Base-by-base conservation (phyloP, 2,888 invertebrate species). In the Stenchaetothrips biformis region DNA sequence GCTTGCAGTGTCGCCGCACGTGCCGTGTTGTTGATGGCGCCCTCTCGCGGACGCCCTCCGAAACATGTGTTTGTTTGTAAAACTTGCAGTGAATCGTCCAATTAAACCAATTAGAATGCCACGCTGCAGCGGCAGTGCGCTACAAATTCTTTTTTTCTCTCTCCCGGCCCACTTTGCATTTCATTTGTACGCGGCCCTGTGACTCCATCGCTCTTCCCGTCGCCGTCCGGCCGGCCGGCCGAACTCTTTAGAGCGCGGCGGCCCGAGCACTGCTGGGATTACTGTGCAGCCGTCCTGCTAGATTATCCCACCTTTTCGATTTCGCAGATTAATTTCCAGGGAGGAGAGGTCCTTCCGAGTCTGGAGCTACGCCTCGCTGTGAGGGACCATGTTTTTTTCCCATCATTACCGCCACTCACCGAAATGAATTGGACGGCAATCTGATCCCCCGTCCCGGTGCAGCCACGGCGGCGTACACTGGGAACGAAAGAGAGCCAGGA, bases 101-200 rank as follows among this genome's bases (percentile, higher is more conserved):
- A 74, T 74, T 74, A 74, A 74, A 74, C 25, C 25, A 74, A 74
- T 74, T 74, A 74, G 67, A 74, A 74, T 74, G 67, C 67, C 25
- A 7, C 25, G 25, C 8, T 1, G 67, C 25, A 4, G 67, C 25
- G n/a, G n/a, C n/a, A n/a, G n/a, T n/a, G n/a, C n/a, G 25, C 67
- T 74, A 74, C 67, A 74, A 74, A 74, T 74, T 21, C 67, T 74
- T 25, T 7, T 11, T 21, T 74, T 59, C n/a, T n/a, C n/a, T n/a
- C 53, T 59, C 59, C 59, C 53, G 53, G 13, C 59, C 25, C 67
- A 74, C 67, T 74, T 74, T 74, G 67, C 67, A 74, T 74, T 74
- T 74, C 67, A 74, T 74, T 74, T 74, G 67, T 74, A 74, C 9
- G 67, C 67, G 11, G 67, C 8, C 21, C 25, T 25, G 67, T 25